A percentile compares a stretch with the other conserved stretches of the same genome.
These are phyloP conservation scores for Astreopora myriophthalma DNA, from an alignment of 64 coral and sea anemone species.

Conservation along the genomic window DNA sequence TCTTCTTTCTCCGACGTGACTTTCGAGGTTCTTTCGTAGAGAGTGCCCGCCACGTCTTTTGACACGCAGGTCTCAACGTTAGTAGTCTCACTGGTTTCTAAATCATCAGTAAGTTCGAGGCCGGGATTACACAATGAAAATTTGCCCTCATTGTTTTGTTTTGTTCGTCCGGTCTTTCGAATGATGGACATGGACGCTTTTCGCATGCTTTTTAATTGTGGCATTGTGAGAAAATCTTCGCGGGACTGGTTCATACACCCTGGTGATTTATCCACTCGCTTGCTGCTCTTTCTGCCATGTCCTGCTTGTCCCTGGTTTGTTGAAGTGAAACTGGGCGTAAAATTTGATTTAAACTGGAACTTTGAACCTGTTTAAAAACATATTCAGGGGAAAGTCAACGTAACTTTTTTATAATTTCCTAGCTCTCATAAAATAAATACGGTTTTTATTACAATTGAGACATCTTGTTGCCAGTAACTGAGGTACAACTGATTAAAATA, in stretches of 20 bases:
- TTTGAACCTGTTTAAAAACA: neutral
- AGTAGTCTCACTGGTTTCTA: neutral
- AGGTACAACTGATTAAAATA: no score
- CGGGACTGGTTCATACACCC: neutral
- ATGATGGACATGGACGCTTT: slow-evolving; percentile 21
- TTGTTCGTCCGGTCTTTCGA: neutral
- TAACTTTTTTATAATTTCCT: no score
- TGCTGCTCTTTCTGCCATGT: neutral
- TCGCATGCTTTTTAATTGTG: slow-evolving; percentile 42
- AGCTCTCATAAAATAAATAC: no score
- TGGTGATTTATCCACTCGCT: neutral
- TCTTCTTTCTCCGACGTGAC: neutral
- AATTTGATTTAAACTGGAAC: neutral
- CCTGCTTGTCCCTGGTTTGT: neutral
- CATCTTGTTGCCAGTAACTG: no score
- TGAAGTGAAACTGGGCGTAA: neutral
- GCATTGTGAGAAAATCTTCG: slow-evolving; percentile 26
- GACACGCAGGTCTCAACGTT: neutral
- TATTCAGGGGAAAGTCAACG: neutral
- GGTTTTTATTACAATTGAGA: no score
- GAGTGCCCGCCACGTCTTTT: no score
- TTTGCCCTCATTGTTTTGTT: neutral
- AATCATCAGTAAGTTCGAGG: slow-evolving; percentile 29
- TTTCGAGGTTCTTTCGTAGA: neutral
- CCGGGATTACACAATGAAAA: slow-evolving; percentile 38